Evolutionary conservation across 2,797 vertebrate genomes (phyloP).

Genomic region (Gymnodraco acuticeps): DNA sequence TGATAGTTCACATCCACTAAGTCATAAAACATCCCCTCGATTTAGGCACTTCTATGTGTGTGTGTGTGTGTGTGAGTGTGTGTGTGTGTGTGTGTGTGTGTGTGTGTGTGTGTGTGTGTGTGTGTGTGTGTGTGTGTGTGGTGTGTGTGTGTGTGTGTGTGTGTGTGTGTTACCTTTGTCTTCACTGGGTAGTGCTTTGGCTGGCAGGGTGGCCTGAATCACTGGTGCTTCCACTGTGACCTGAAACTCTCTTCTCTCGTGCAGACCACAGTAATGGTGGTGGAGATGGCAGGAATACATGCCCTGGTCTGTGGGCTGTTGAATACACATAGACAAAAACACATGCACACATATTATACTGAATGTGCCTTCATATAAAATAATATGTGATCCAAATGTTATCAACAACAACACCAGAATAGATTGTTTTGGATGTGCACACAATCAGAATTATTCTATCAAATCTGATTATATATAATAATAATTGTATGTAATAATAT

Average conservation of each 20-base stretch:
- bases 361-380: neutral
- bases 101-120: conserved; percentile 17
- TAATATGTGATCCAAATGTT: neutral
- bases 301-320: conserved; percentile 88
- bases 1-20: conserved; percentile 37
- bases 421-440: neutral
- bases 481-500: no score
- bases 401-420: neutral
- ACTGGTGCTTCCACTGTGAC: conserved; percentile 81
- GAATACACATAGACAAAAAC: neutral
- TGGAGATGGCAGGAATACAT: conserved; percentile 97
- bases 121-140: conserved; percentile 34
- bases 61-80: conserved; percentile 17
- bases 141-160: conserved; percentile 29
- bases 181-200: conserved; percentile 70
- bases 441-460: neutral
- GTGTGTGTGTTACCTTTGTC: conserved; percentile 72
- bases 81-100: conserved; percentile 35
- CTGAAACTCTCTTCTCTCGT: conserved; percentile 92
- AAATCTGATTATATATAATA: neutral
- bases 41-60: neutral
- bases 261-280: conserved; percentile 96
- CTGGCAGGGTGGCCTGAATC: conserved; percentile 62
- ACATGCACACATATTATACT: neutral
- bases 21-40: conserved; percentile 48